These are phyloP conservation scores for Octomys mimax DNA, from an alignment of 2,797 vertebrate genomes.

Conservation along the genomic window DNA sequence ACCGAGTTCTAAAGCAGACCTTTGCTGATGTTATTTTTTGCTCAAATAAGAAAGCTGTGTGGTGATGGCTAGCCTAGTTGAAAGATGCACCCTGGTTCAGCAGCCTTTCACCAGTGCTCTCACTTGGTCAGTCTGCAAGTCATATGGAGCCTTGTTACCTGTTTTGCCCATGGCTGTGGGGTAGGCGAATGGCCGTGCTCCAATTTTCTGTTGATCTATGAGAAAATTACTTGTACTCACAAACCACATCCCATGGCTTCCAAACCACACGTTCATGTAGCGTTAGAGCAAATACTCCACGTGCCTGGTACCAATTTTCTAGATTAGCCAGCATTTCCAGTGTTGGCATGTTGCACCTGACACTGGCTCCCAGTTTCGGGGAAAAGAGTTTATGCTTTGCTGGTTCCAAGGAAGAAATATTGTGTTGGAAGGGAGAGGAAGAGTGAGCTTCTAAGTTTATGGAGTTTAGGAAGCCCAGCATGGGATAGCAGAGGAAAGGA, in stretches of 20 bases:
- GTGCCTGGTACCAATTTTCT: not conserved
- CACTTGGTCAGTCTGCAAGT: not conserved
- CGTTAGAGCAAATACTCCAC: not conserved
- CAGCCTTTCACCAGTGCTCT: not conserved
- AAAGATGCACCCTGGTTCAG: not conserved
- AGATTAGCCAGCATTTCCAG: not conserved
- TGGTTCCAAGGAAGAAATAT: not conserved
- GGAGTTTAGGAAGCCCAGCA: not conserved
- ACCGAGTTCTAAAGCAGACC: not conserved
- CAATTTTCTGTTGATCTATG: not conserved
- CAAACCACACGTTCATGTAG: not conserved
- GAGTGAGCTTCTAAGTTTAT: not conserved
- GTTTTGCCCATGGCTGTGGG: not conserved
- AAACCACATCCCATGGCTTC: not conserved
- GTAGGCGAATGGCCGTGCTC: not conserved
- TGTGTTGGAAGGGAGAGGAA: not conserved
- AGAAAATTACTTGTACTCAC: not conserved
- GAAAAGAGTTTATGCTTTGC: not conserved
- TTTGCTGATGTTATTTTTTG: not conserved
- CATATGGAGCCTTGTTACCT: not conserved
- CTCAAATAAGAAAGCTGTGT: not conserved
- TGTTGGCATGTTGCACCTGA: not conserved
- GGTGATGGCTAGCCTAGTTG: not conserved
- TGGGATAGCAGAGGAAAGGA: not conserved
- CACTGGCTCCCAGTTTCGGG: not conserved